These are phyloP conservation scores for Phaethornis superciliosus DNA, from an alignment of 2,113 vertebrate species.

Conservation along the genomic window DNA sequence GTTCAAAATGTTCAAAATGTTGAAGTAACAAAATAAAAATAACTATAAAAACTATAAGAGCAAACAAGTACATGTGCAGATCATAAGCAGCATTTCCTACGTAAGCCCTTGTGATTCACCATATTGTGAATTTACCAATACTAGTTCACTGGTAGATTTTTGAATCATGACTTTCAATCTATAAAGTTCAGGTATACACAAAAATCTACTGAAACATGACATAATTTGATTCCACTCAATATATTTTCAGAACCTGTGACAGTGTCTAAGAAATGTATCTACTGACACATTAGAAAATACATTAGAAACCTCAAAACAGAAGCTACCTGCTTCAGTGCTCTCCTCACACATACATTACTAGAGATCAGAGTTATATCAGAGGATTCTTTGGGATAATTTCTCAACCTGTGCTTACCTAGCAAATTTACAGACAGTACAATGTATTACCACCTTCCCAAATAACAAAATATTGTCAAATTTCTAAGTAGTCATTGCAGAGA, in stretches of 20 bases:
- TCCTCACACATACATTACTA: background rate
- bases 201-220: background rate
- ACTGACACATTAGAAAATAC: background rate
- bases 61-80: background rate
- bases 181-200: background rate
- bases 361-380: background rate
- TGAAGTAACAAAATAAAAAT: no score
- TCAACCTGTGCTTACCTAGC: background rate
- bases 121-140: background rate
- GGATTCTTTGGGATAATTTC: background rate
- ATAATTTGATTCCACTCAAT: background rate
- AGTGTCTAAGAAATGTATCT: background rate
- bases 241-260: background rate
- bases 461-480: background rate
- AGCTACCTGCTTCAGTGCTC: background rate
- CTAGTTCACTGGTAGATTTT: background rate
- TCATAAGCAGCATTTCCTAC: background rate
- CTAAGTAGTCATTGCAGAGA: background rate
- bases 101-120: background rate
- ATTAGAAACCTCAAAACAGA: background rate
- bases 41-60: background rate
- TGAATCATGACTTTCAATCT: background rate
- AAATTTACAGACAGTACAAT: background rate
- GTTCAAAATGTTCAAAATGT: no score
- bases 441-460: background rate